Evolutionary conservation across 2,113 vertebrate genomes (phyloP), one percentile per base, ranked within the genome.

Genomic region (Sander lucioperca): DNA sequence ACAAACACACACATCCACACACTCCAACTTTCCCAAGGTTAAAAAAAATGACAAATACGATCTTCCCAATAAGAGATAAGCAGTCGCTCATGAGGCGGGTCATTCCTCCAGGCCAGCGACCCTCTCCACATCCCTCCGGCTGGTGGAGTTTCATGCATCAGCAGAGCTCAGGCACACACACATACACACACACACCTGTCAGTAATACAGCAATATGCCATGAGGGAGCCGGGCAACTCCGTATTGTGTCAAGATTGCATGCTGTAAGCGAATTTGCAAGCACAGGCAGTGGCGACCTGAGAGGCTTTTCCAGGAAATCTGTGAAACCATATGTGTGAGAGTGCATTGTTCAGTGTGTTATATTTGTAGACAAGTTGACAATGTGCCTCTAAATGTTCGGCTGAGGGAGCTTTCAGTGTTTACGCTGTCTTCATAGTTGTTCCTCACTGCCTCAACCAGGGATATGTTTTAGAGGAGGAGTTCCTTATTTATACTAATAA

Each of bases 11-110:
- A 77, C 65, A 36, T 27, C 27, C 74, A 73, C 56, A 67, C 54
- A 45, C 51, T 3, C 75, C 27, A 63, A 82, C 84, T 89, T 88
- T 91, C 63, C 85, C 92, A 94, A 94, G 92, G 93, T 94, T 92
- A 94, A 92, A 94, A 91, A 91, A 93, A 92, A 93, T 77, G 87
- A 70, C 85, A 91, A 91, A 86, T 87, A 80, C 43, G 47, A 86
- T 91, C 86, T 90, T 77, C 65, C 74, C 86, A 85, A 77, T 66
- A 80, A 88, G 73, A 91, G 89, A 90, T 91, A 92, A 91, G 79
- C 87, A 84, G 88, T 86, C 76, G 61, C 85, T 89, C 83, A 86
- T 74, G 83, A 91, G 91, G 85, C 89, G 81, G 87, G 88, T 88
- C 83, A 39, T 85, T 88, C 86, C 88, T 89, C 21, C 6, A 10